Evolutionary conservation across 2,113 vertebrate genomes (phyloP), one percentile per base, ranked within the genome.

Genomic region (Eleginops maclovinus): DNA sequence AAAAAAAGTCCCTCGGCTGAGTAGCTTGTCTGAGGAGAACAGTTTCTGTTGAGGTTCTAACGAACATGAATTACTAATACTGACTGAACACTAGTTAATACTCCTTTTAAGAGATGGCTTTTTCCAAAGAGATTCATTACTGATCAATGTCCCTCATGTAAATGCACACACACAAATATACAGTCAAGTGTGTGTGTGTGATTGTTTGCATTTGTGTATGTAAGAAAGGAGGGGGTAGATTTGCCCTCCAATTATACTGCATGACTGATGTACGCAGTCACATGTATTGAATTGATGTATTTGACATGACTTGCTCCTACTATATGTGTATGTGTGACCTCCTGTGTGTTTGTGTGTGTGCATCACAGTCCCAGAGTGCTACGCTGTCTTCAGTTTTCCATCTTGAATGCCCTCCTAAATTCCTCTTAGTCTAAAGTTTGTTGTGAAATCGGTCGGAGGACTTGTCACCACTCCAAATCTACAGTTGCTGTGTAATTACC

Each of bases 401-500:
- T 82, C 74, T 62, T 61, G 75, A 72, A 87, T 77, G 79, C 79
- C 87, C 84, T 79, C 70, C 77, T 75, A 72, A 83, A 88, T 77
- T 78, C 89, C 72, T 75, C 56, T 86, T 71, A 49, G 74, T 74
- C 89, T 81, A 65, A 88, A 83, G 81, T 89, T 82, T 65, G 70
- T 84, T 80, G 64, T 76, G 84, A 84, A 89, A 88, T 87, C 79
- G 71, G 82, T 87, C 73, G 66, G 89, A 88, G 72, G 81, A 91
- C 89, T 86, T 70, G 80, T 79, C 69, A 67, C 81, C 88, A 65
- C 83, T 93, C 81, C 79, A 86, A 92, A 93, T 95, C 95, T 95
- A 95, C 95, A 95, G 95, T 95, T 95, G 91, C 91, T 95, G 95
- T 95, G 95, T 95, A 90, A 92, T 90, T 91, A 93, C 92, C 93